phyloP scores from a whole-genome alignment of 1,140 invertebrate genomes.

The Cyclina sinensis region DNA sequence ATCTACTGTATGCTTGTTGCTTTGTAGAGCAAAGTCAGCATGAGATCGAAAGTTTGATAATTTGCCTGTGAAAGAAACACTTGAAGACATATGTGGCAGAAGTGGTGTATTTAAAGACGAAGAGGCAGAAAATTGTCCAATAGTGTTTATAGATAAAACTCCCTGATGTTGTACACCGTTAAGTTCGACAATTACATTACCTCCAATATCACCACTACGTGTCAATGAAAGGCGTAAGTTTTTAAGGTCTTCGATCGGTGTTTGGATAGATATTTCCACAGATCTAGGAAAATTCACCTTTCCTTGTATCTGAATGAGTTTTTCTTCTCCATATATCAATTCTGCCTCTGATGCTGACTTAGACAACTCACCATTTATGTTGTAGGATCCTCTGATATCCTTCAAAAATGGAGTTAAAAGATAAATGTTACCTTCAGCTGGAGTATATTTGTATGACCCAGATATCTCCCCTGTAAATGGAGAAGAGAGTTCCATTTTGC shows the following conservation, averaged over 20 bases:
- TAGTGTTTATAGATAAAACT: background rate
- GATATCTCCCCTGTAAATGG: constrained; percentile 13
- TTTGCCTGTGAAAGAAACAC: background rate
- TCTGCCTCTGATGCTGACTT: background rate
- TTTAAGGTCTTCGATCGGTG: background rate
- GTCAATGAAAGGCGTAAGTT: background rate
- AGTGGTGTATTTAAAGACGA: background rate
- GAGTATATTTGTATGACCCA: background rate
- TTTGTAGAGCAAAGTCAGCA: background rate
- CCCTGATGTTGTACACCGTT: background rate
- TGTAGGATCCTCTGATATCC: background rate
- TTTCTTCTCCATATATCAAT: background rate
- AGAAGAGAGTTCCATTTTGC: background rate
- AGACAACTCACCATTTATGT: background rate
- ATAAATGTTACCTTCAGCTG: background rate
- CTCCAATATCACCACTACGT: constrained; percentile 11
- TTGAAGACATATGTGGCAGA: constrained; percentile 15
- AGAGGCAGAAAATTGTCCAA: background rate
- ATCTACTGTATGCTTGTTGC: background rate
- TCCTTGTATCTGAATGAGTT: background rate
- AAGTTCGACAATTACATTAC: background rate
- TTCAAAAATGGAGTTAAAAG: background rate
- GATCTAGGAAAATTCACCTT: background rate
- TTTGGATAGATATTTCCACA: background rate
- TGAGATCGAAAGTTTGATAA: constrained; percentile 27